These are phyloP conservation scores for Osmerus eperlanus DNA, from an alignment of 2,113 vertebrate species.

Conservation along the genomic window DNA sequence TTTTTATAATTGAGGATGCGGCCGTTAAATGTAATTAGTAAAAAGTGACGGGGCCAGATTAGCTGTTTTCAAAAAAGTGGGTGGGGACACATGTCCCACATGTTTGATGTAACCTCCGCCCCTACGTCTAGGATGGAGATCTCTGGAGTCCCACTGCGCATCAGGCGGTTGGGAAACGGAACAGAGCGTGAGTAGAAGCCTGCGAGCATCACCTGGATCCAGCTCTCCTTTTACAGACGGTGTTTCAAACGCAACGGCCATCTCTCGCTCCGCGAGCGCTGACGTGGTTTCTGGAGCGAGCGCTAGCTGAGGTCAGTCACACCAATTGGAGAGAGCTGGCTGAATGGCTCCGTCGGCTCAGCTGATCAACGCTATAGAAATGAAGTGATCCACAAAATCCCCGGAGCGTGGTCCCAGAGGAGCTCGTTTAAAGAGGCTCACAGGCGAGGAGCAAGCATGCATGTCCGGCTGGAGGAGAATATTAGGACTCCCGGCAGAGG, in stretches of 20 bases:
- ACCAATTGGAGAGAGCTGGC: constrained; percentile 2
- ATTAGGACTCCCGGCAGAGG: background rate
- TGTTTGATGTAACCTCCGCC: too few species aligned
- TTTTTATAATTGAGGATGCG: too few species aligned
- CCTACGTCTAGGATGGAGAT: too few species aligned
- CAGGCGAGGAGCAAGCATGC: constrained; percentile 3
- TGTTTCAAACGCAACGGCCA: constrained; percentile 10
- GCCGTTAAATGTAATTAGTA: too few species aligned
- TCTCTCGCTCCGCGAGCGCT: background rate
- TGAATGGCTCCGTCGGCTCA: constrained; percentile 25
- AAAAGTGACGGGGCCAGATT: too few species aligned
- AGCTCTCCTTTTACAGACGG: background rate
- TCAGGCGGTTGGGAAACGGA: too few species aligned
- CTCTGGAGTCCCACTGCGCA: too few species aligned
- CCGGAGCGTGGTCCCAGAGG: constrained; percentile 29
- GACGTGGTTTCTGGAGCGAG: constrained; percentile 26
- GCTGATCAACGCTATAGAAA: constrained; percentile 36
- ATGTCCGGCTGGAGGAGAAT: background rate
- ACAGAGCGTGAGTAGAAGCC: background rate
- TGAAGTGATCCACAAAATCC: constrained; percentile 38
- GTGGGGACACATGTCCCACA: too few species aligned
- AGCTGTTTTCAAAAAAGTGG: too few species aligned
- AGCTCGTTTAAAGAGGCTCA: background rate
- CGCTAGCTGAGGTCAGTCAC: constrained; percentile 13
- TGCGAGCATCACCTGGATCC: background rate